A percentile compares a stretch with the other conserved stretches of the same genome.
Evolutionary conservation across 2,113 vertebrate genomes (phyloP).

Genomic region (Neotoma lepida): DNA sequence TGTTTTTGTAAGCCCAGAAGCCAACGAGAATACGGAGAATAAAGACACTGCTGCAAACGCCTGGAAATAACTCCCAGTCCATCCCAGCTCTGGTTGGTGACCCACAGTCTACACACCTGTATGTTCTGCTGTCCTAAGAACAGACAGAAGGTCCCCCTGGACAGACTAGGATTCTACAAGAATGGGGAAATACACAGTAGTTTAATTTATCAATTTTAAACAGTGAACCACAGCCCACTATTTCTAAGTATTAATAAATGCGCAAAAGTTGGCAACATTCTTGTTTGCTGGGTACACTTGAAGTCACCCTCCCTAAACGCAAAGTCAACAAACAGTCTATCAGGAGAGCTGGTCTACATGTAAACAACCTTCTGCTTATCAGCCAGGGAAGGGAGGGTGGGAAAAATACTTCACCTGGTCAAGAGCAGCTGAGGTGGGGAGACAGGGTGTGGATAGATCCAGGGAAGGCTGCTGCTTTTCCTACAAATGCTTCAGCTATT

Average conservation of each 20-base stretch:
- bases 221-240: neutral
- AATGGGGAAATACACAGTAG: neutral
- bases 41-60: neutral
- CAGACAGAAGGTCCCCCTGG: neutral
- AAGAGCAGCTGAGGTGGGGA: slow-evolving; percentile 45
- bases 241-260: slow-evolving; percentile 14
- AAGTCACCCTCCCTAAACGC: neutral
- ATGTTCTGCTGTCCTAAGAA: neutral
- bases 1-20: neutral
- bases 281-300: neutral
- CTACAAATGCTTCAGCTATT: slow-evolving; percentile 35
- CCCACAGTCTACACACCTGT: neutral
- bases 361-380: neutral
- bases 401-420: neutral
- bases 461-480: slow-evolving; percentile 41
- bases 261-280: neutral
- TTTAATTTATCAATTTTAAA: slow-evolving; percentile 5
- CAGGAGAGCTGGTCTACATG: neutral
- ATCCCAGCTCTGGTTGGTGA: neutral
- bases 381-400: neutral
- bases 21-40: neutral
- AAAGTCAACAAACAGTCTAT: neutral
- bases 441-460: neutral
- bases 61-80: neutral
- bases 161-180: neutral